Conservation (phyloP, 2,888 invertebrate species). For the Folsomia candida region DNA sequence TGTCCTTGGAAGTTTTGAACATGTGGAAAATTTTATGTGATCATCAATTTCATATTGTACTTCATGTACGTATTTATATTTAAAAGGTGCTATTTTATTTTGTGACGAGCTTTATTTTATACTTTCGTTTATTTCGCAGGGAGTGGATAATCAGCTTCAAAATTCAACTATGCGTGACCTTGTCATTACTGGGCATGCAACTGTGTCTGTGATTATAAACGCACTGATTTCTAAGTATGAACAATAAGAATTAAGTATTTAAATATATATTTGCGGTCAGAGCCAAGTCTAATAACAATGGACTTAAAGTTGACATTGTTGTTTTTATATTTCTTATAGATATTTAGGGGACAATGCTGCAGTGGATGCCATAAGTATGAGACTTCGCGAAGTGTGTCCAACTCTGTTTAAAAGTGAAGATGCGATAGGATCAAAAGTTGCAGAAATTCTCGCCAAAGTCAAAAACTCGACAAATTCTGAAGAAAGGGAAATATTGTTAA, state of each 20-base stretch:
- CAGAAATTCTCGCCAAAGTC: slow-evolving; percentile 48
- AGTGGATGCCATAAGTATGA: slow-evolving; percentile 83
- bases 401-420: slow-evolving; percentile 91
- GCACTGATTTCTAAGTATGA: slow-evolving; percentile 72
- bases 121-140: slow-evolving; percentile 52
- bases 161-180: slow-evolving; percentile 68
- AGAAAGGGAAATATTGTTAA: slow-evolving; percentile 45
- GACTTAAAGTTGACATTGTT: not conserved
- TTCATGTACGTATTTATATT: slow-evolving; percentile 36
- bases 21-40: slow-evolving; percentile 90
- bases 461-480: slow-evolving; percentile 34
- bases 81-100: not conserved
- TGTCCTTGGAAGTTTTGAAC: slow-evolving; percentile 84
- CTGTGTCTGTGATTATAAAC: slow-evolving; percentile 73
- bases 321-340: slow-evolving; percentile 54
- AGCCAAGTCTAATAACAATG: not conserved
- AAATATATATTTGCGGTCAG: no score
- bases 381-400: slow-evolving; percentile 86
- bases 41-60: slow-evolving; percentile 80
- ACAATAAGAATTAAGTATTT: no score
- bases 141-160: slow-evolving; percentile 62
- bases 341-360: slow-evolving; percentile 94
- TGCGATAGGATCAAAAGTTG: slow-evolving; percentile 89
- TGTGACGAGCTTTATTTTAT: slow-evolving; percentile 4
- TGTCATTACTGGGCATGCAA: slow-evolving; percentile 73